Base-by-base conservation (phyloP, 2,797 vertebrate genomes). In the Ptychobarbus kaznakovi region DNA sequence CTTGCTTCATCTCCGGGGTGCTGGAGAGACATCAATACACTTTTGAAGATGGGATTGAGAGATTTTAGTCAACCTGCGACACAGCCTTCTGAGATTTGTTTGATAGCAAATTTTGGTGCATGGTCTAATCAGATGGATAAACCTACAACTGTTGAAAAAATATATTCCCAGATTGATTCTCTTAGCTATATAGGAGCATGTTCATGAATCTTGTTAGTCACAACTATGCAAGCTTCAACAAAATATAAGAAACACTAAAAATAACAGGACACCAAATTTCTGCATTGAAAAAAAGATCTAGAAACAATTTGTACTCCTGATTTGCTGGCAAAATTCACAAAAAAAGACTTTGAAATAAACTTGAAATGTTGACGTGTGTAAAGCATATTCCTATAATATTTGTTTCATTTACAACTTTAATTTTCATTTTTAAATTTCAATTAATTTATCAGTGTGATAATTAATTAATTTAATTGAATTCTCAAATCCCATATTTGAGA, bases 21-120 rank as follows among this genome's bases (percentile, higher is more conserved):
- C 3, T 82, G 73, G n/a, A 73, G 78, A 85, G 53, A 87, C 80
- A 88, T 90, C 80, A 81, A 18, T 68, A 68, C 35, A 15, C 63
- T 56, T 84, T 70, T 79, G 7, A 72, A 75, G 42, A 56, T 10
- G 53, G 63, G 76, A 86, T 32, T 78, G 77, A 49, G 32, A 46
- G 28, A 80, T 84, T 84, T 79, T 78, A n/a, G 76, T 84, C 42
- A 69, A 68, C 51, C 72, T 83, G 63, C 61, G 72, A 81, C 65
- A 77, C 53, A 49, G 65, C 44, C 65, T 6, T 73, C 13, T 4
- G 42, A 46, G 51, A 49, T 73, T 61, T 73, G 70, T 63, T 78
- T 80, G 46, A 84, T 49, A 79, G 63, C 9, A 28, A 32, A 80
- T 65, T 28, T 44, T 28, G 16, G 40, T 42, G 40, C 56, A 22